These are phyloP conservation scores for Luidia sarsii DNA, from an alignment of 53 echinoderm and acorn worm species.

Conservation along the genomic window DNA sequence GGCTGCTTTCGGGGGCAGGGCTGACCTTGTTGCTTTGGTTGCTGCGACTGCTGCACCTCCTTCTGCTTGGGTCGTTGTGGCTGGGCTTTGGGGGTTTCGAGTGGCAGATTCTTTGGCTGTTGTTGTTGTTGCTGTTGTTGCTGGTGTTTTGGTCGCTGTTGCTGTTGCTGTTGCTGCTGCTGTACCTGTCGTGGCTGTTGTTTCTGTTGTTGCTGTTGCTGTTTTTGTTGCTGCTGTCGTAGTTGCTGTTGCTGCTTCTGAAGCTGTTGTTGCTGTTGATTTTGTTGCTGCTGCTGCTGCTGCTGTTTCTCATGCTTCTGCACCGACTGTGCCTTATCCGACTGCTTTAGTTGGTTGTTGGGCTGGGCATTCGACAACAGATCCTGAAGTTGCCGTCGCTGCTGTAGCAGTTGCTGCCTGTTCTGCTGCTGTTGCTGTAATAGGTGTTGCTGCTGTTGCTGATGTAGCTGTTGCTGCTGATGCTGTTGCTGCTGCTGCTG, in stretches of 20 bases:
- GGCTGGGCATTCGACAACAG: too few species aligned
- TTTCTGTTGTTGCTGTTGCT: background rate
- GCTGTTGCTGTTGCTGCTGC: slow-evolving; percentile 12
- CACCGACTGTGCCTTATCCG: background rate
- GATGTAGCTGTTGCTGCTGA: background rate
- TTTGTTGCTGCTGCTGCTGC: background rate
- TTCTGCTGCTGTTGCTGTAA: background rate
- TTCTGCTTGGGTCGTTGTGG: too few species aligned
- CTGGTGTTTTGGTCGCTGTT: background rate
- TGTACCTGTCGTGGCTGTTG: background rate
- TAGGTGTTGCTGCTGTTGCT: background rate
- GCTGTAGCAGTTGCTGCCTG: slow-evolving; percentile 11
- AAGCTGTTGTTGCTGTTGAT: background rate
- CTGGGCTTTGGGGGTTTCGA: too few species aligned
- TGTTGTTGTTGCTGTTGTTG: slow-evolving; percentile 10
- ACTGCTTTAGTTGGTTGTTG: background rate
- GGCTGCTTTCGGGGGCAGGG: too few species aligned
- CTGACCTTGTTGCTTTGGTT: too few species aligned
- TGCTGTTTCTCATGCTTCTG: slow-evolving; percentile 4
- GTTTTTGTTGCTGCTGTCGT: background rate
- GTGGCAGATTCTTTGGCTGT: background rate
- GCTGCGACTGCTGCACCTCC: too few species aligned
- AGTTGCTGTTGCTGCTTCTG: background rate
- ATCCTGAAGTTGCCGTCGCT: background rate
- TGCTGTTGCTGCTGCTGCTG: background rate